Conservation (phyloP, 2,797 vertebrate species). For the Myotis myotis region DNA sequence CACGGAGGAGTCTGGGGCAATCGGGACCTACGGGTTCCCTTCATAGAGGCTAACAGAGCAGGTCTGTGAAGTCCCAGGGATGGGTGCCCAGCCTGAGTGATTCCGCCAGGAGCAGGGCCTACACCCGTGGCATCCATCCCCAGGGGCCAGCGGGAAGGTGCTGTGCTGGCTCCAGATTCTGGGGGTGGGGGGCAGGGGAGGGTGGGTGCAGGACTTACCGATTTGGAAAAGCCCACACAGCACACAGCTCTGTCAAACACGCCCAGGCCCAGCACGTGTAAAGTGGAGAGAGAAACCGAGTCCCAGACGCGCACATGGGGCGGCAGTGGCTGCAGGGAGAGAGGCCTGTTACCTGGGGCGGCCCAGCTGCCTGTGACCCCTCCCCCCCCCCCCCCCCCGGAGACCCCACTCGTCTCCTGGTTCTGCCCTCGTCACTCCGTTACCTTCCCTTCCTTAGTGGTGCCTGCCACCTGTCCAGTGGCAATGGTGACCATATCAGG, state of each 20-base stretch:
- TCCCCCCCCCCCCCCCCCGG: rapidly evolving
- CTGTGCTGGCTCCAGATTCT: background rate
- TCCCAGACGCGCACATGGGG: constrained; percentile 95
- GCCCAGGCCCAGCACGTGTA: constrained; percentile 91
- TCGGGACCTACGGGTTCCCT: too few species aligned
- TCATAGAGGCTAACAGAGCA: background rate
- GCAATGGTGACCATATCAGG: constrained; percentile 96
- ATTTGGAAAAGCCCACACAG: constrained; percentile 94
- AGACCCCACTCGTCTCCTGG: background rate
- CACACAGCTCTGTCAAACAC: constrained; percentile 91
- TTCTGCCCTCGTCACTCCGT: background rate
- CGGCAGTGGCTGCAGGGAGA: constrained; percentile 84
- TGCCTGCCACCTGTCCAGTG: constrained; percentile 94
- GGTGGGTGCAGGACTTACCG: constrained; percentile 82
- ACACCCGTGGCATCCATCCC: background rate
- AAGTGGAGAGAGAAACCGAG: constrained; percentile 94
- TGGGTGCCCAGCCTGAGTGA: background rate
- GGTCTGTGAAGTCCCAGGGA: background rate
- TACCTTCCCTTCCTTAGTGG: constrained; percentile 95
- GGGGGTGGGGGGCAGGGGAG: background rate
- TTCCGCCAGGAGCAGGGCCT: background rate
- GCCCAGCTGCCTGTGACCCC: background rate
- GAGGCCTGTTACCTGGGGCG: background rate
- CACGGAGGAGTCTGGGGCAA: too few species aligned
- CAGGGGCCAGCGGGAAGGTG: rapidly evolving